phyloP scores from a whole-genome alignment of 2,888 invertebrate species.

The Petrolisthes cinctipes region DNA sequence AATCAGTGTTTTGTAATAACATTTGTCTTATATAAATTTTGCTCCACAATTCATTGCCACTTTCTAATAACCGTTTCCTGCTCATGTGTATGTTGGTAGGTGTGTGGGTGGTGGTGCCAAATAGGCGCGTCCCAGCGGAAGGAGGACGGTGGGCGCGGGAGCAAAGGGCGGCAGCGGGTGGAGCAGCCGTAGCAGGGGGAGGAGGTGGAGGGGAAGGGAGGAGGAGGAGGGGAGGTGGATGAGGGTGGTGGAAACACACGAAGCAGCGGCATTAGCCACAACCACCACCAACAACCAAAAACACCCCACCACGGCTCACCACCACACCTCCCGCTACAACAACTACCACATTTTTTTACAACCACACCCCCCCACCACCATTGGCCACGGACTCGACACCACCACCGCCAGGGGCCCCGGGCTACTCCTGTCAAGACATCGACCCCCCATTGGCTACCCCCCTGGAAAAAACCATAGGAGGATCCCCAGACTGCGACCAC shows the following conservation, averaged over 20 bases:
- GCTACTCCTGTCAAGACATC: not conserved
- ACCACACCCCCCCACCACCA: too few relatives aligned
- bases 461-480: not conserved
- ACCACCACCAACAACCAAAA: conserved; percentile 28
- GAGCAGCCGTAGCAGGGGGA: conserved; percentile 45
- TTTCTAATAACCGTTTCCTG: not conserved
- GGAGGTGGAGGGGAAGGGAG: conserved; percentile 58
- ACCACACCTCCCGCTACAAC: conserved; percentile 6
- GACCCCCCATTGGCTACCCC: not conserved
- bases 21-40: too few relatives aligned
- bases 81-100: conserved; percentile 12
- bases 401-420: not conserved
- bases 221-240: conserved; percentile 60
- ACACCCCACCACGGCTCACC: not conserved
- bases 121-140: conserved; percentile 53
- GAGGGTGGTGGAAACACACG: conserved; percentile 46
- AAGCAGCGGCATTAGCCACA: conserved; percentile 22
- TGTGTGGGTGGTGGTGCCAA: conserved; percentile 63
- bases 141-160: conserved; percentile 56
- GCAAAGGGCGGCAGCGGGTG: conserved; percentile 53
- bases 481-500: not conserved
- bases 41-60: too few relatives aligned
- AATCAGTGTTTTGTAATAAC: too few relatives aligned
- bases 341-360: too few relatives aligned
- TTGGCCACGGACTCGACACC: too few relatives aligned